Base-by-base conservation (phyloP, 2,797 vertebrate genomes). In the Diplodus puntazzo region DNA sequence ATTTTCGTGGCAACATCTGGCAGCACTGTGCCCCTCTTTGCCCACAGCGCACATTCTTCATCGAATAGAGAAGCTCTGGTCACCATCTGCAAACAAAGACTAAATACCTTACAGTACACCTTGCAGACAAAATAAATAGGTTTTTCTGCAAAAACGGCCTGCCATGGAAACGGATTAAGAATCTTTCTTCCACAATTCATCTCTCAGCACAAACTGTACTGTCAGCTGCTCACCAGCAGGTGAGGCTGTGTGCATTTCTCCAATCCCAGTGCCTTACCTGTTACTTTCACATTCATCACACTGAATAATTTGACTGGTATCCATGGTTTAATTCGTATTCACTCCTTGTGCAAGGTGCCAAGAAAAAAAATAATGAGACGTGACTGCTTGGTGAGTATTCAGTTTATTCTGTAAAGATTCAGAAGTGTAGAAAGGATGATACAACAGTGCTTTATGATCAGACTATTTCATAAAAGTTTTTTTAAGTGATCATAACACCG, bases 371-470 rank as follows among this genome's bases (percentile, higher is more conserved):
- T 34, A 81, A 88, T 3, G 43, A 85, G 68, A 60, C 75, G 3
- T 61, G 25, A 7, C 64, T 88, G 77, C 85, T 91, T 88, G 87
- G 91, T 94, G 93, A 94, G 91, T 94, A 94, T 93, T 95, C 87
- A 79, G 92, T 95, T 96, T 96, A 95, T 95, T 95, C 93, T 95
- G 94, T 94, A 96, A 96, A 95, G 94, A 95, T 94, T 94, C 93
- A 94, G 92, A 95, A 95, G 93, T 95, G 93, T 95, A 95, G 94
- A 96, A 96, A 96, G 94, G 90, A 95, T 94, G 94, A 95, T 92
- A 95, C 93, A 95, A 94, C 94, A 94, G 94, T 94, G 94, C 92
- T 94, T 91, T 89, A 93, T 94, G 92, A 95, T 95, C 94, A 93
- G 91, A 92, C 92, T 92, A 93, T 93, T 94, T 94, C 94, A 94